phyloP scores from a whole-genome alignment of 2,113 vertebrate genomes.

The Pelusios castaneus region DNA sequence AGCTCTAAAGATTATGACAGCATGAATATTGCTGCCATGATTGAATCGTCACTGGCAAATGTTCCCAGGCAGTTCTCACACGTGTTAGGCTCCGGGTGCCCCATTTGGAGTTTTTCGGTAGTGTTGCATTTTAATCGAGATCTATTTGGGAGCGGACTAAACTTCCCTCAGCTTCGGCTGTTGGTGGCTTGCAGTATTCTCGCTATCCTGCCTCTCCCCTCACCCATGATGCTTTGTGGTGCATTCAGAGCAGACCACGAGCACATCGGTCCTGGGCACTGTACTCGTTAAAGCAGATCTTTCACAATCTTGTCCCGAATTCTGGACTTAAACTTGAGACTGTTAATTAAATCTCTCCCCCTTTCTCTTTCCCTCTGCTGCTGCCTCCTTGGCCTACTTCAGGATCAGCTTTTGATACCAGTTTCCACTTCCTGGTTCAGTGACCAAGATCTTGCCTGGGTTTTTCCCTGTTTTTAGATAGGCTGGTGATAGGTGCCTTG shows the following conservation, averaged over 20 bases:
- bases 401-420: neutral
- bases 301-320: neutral
- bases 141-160: slow-evolving; percentile 27
- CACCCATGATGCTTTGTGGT: neutral
- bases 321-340: neutral
- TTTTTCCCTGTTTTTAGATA: neutral
- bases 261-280: neutral
- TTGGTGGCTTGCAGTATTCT: neutral
- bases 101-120: slow-evolving; percentile 46
- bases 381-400: fast-evolving
- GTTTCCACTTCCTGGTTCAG: neutral
- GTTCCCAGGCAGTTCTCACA: slow-evolving; percentile 28
- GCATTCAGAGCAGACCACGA: neutral
- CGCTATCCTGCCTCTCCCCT: neutral
- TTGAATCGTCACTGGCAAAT: slow-evolving; percentile 26
- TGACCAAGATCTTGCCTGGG: neutral
- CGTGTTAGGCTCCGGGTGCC: slow-evolving; percentile 5
- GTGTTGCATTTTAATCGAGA: slow-evolving; percentile 64
- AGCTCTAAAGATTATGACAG: slow-evolving; percentile 11
- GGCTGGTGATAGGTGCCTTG: neutral
- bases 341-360: neutral
- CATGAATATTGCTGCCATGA: neutral
- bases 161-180: neutral
- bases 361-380: neutral
- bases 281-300: neutral